These are phyloP conservation scores for Syngnathus floridae DNA, from an alignment of 2,113 vertebrate genomes.

Conservation along the genomic window DNA sequence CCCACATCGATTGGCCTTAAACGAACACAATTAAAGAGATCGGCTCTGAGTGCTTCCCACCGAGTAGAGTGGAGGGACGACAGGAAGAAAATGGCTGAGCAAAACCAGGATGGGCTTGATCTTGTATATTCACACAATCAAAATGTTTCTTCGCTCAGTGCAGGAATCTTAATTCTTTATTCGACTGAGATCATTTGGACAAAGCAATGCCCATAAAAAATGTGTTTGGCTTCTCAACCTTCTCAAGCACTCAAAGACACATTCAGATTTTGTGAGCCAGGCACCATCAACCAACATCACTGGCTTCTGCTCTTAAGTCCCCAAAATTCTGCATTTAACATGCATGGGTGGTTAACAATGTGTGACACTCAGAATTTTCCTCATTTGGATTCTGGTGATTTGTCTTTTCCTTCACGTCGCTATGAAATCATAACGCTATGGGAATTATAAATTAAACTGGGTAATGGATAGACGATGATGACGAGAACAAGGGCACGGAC, in stretches of 20 bases:
- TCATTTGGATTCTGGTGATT: slow-evolving; percentile 23
- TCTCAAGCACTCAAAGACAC: background rate
- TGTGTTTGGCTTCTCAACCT: background rate
- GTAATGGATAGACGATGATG: slow-evolving; percentile 4
- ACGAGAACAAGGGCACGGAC: slow-evolving; percentile 7
- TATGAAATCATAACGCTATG: slow-evolving; percentile 1
- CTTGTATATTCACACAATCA: background rate
- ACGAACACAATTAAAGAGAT: slow-evolving; percentile 67
- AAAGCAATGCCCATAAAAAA: too few species aligned
- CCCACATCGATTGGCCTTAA: slow-evolving; percentile 66
- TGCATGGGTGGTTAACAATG: slow-evolving; percentile 7
- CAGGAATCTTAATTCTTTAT: background rate
- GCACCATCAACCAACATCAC: background rate
- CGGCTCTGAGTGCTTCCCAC: slow-evolving; percentile 59
- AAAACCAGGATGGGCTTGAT: slow-evolving; percentile 14
- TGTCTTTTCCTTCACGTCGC: slow-evolving; percentile 3
- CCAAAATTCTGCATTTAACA: slow-evolving; percentile 4
- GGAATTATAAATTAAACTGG: slow-evolving; percentile 10
- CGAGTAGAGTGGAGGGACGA: slow-evolving; percentile 39
- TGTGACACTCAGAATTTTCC: slow-evolving; percentile 5
- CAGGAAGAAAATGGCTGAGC: slow-evolving; percentile 21
- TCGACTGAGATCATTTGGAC: background rate
- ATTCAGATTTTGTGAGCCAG: background rate
- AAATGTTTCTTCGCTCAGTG: background rate
- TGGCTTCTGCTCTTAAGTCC: background rate